Evolutionary conservation across 2,797 vertebrate genomes (phyloP), one percentile per base, ranked within the genome.

Genomic region (Centropyge bicolor): DNA sequence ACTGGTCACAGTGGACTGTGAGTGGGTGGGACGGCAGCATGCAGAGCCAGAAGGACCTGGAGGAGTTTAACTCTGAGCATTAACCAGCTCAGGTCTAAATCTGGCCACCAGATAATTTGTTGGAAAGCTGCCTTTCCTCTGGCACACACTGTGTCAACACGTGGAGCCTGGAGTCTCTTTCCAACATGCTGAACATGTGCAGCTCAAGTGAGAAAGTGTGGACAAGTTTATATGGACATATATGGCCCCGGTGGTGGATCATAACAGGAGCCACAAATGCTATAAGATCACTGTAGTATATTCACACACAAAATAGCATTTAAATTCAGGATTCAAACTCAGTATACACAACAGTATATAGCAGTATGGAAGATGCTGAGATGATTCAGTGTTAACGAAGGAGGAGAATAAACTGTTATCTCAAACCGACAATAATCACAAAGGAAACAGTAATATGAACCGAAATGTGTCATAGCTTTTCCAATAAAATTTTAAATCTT

Each of bases 11-110:
- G 69, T 65, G 70, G 64, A 78, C n/a, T 36, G 52, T 66, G 77
- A 84, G 80, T 69, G 64, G 69, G 56, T 69, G 68, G 74, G 36
- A 69, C 41, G 17, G 59, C 70, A 73, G 72, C 72, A 82, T 64
- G 36, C 16, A n/a, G 61, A 81, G 74, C 82, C 78, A 91, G 74
- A 86, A 88, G 84, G 77, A 88, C 81, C 80, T 79, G 81, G 74
- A 89, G 74, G 86, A 91, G 83, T 91, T 93, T 76, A 93, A 92
- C 85, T 90, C 86, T 54, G 59, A 24, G 93, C 81, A 89, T 93
- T 94, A 95, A 91, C 83, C 75, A 92, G 94, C 93, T 94, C 94
- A 95, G 82, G 83, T 89, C 91, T 94, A 94, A 94, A 94, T 95
- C 82, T 93, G 91, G 80, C 88, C 66, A 54, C 74, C 54, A 74